Percentiles rank a stretch among this genome's conserved stretches.
phyloP scores from a whole-genome alignment of 2,888 invertebrate species.

The Scotopteryx bipunctaria region DNA sequence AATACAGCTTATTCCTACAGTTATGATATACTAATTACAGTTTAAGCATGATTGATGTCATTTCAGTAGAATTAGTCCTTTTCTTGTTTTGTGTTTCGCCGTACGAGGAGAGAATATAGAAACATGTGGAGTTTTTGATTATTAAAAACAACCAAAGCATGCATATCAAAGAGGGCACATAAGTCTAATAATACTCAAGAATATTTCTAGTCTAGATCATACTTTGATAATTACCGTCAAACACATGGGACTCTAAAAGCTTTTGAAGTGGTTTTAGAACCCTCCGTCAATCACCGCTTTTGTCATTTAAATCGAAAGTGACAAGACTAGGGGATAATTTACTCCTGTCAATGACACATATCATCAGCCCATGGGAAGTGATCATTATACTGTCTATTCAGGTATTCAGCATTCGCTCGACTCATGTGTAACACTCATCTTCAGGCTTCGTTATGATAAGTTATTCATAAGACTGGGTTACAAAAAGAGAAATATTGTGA shows the following conservation, averaged over 20 bases:
- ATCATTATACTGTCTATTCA: slow-evolving; percentile 10
- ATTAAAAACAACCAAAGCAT: too few species aligned
- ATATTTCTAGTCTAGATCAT: background rate
- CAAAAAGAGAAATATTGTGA: background rate
- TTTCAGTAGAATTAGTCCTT: slow-evolving; percentile 14
- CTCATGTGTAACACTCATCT: background rate
- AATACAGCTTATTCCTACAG: background rate
- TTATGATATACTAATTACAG: slow-evolving; percentile 26
- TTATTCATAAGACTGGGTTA: background rate
- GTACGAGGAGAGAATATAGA: background rate
- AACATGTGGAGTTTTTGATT: background rate
- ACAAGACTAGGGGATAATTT: slow-evolving; percentile 14
- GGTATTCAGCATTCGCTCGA: slow-evolving; percentile 4
- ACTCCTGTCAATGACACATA: slow-evolving; percentile 1
- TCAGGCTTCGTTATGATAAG: background rate
- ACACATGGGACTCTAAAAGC: background rate
- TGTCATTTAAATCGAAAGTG: slow-evolving; percentile 10
- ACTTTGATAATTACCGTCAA: background rate
- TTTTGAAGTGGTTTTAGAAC: slow-evolving; percentile 1
- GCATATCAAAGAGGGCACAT: too few species aligned
- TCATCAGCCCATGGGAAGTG: slow-evolving; percentile 9
- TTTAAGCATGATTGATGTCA: slow-evolving; percentile 23
- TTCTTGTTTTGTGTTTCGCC: slow-evolving; percentile 5
- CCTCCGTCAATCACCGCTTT: slow-evolving; percentile 10
- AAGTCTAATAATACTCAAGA: too few species aligned